Evolutionary conservation across 2,888 invertebrate species (phyloP).

Genomic region (Ischnura elegans): DNA sequence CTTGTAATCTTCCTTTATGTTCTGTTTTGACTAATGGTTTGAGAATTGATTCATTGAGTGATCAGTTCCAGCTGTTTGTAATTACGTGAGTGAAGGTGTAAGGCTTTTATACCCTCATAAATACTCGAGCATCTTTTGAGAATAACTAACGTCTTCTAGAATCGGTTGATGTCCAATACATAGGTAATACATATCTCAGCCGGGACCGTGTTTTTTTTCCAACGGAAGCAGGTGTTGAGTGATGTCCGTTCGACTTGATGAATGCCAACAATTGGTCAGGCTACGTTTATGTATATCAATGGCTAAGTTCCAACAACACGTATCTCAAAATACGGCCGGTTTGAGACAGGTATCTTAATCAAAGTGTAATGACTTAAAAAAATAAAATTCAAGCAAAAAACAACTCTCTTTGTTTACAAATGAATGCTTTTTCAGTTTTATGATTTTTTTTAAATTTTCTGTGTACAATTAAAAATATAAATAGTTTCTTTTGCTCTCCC

Average conservation of each 20-base stretch:
- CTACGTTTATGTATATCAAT: not conserved
- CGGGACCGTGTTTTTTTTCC: not conserved
- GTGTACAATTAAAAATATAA: no score
- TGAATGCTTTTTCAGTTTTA: no score
- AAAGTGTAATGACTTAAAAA: no score
- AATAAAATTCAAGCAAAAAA: no score
- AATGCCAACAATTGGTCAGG: not conserved
- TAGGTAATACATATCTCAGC: not conserved
- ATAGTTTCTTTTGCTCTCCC: no score
- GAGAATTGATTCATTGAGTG: not conserved
- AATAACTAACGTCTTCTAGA: not conserved
- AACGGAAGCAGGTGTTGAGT: not conserved
- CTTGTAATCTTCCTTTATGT: not conserved
- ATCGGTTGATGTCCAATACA: not conserved
- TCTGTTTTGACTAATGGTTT: not conserved
- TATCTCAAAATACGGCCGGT: no score
- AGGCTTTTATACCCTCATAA: not conserved
- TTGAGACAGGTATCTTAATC: no score
- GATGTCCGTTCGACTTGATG: not conserved
- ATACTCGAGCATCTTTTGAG: not conserved
- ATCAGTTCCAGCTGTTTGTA: not conserved
- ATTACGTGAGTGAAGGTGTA: not conserved
- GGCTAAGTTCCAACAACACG: no score
- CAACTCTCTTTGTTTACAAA: no score
- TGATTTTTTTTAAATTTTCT: no score